Base-by-base conservation (phyloP, 2,888 invertebrate species). In the Hofmannophila pseudospretella region DNA sequence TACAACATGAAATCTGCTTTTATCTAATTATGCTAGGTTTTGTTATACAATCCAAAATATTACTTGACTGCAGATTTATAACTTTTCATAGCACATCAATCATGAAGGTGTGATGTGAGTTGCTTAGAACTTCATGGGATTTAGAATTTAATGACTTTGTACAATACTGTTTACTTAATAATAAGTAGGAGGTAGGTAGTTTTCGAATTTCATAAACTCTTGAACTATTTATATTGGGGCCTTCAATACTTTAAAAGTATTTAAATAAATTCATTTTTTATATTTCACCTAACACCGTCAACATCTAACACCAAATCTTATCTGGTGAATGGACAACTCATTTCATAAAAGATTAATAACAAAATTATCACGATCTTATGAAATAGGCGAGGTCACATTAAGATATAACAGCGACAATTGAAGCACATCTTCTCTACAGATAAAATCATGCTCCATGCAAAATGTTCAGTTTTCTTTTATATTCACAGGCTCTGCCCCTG, bases 201-300 rank as follows among this genome's bases (percentile, higher is more conserved):
- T 47, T 33, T 36, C 40, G 44, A 31, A 39, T 28, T 42, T 41
- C 4, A 31, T 29, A 36, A 42, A 36, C 38, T 42, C 47, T 47
- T 45, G 36, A 44, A 37, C 42, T 56, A 50, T 50, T 19, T 47
- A 47, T 42, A 57, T 65, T 67, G 69, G 68, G 69, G 68, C 66
- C 45, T 58, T 44, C 42, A 51, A 42, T 41, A 36, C 27, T 32
- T 32, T 38, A n/a, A n/a, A n/a, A n/a, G n/a, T n/a, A n/a, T 29
- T 34, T 9, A 2, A 25, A 25, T 25, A 25, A 9, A 25, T 10
- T 20, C n/a, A 9, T 9, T 25, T 9, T 4, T n/a, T 10, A 11
- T 3, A 25, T 25, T 25, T 33, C 50, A n/a, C 44, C 54, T 58
- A 63, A 67, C 62, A 62, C 46, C 50, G 46, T 62, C 23, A 23